Base-by-base conservation (phyloP, 1,140 invertebrate genomes). In the Stenopsyche tienmushanensis region DNA sequence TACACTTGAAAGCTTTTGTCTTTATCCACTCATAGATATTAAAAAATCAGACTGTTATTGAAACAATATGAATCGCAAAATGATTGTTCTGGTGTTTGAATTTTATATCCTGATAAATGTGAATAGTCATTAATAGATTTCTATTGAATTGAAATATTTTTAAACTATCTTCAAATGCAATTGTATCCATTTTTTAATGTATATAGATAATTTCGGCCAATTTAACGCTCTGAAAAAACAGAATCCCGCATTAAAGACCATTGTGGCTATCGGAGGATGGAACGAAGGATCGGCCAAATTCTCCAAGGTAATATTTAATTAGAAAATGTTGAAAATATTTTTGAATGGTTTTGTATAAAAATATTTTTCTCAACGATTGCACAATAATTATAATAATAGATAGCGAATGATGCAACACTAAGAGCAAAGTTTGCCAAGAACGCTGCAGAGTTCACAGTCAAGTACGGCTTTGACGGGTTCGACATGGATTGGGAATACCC, bases 401-500 rank as follows among this genome's bases (percentile, higher is more conserved):
- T 88, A 69, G 86, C 82, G 3, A 74, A 70, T 1, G 78, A 81
- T 59, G 63, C 82, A 3, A 68, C 49, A 0, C 70, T 74, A n/a
- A 82, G 90, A 5, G 73, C 77, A 0, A 78, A 71, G n/a, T 89
- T 92, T 58, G 82, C 87, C 5, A 64, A 81, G 1, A 85, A 83
- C 62, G 81, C 84, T 0, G 76, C 89, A 0, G 65, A 77, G 0
- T 87, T 89, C 67, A 54, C 89, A 0, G 73, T 77, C 57, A 82
- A 81, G n/a, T 83, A 91, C 71, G 78, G 82, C 3, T 93, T 94
- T 62, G 88, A 93, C 76, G 91, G 91, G 0, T 79, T 94, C 1
- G 90, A 93, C 73, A 17, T 93, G 10, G 90, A 93, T 72, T 93
- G 90, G 90, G 90, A 93, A 65, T 92, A 91, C 72, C 90, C 90